A percentile compares a stretch with the other conserved stretches of the same genome.
These are phyloP conservation scores for Amaurobius ferox DNA, from an alignment of 2,888 invertebrate genomes.

Conservation along the genomic window DNA sequence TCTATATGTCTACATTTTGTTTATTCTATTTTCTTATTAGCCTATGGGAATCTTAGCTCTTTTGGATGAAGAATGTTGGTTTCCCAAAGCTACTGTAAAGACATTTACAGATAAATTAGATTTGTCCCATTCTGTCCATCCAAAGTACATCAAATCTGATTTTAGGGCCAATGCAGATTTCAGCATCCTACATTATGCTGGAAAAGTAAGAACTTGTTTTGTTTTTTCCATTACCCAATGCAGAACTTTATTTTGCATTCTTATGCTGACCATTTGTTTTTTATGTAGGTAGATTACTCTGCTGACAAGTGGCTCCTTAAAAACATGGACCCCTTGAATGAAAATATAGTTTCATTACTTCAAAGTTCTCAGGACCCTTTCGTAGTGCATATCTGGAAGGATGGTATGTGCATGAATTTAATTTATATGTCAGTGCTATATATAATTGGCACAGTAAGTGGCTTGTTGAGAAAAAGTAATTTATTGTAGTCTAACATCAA, in stretches of 20 bases:
- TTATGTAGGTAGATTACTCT: constrained; percentile 86
- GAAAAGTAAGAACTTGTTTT: constrained; percentile 83
- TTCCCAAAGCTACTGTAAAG: constrained; percentile 99
- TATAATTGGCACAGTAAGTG: too few species aligned
- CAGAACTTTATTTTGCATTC: not conserved
- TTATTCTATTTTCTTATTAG: constrained; percentile 77
- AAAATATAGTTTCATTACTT: constrained; percentile 96
- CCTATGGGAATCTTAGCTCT: constrained; percentile 99
- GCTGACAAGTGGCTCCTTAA: constrained; percentile 99
- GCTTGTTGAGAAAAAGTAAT: too few species aligned
- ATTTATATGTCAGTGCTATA: too few species aligned
- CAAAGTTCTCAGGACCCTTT: constrained; percentile 97
- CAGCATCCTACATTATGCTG: constrained; percentile 98
- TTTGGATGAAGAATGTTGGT: constrained; percentile 99
- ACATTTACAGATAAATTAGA: constrained; percentile 98
- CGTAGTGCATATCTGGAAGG: constrained; percentile 98
- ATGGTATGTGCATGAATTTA: constrained; percentile 81
- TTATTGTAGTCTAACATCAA: too few species aligned
- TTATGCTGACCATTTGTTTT: constrained; percentile 7
- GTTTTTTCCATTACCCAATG: not conserved
- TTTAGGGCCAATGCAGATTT: constrained; percentile 94
- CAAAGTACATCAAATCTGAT: constrained; percentile 98
- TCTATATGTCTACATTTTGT: too few species aligned
- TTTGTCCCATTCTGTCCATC: constrained; percentile 95
- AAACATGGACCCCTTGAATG: constrained; percentile 99